Evolutionary conservation across 2,113 vertebrate species (phyloP).

Genomic region (Sylvia atricapilla): DNA sequence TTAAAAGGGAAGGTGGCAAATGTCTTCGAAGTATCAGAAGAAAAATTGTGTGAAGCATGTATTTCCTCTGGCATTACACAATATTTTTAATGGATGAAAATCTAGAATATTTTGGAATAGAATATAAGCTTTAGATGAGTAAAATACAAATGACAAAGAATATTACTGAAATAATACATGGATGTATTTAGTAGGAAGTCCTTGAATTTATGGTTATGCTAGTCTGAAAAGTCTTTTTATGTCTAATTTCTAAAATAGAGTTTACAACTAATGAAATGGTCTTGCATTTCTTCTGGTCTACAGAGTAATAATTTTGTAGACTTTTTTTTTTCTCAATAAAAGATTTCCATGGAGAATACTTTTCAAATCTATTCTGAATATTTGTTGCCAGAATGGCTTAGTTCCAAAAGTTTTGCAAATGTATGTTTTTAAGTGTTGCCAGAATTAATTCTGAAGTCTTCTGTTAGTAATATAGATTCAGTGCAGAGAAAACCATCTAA

Average conservation of each 20-base stretch:
- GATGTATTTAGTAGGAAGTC: not conserved
- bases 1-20: not conserved
- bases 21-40: not conserved
- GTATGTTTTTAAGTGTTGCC: not conserved
- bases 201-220: not conserved
- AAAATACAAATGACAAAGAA: not conserved
- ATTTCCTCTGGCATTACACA: not conserved
- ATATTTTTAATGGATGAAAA: not conserved
- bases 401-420: not conserved
- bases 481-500: not conserved
- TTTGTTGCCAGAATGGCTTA: not conserved
- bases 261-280: not conserved
- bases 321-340: not conserved
- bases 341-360: not conserved
- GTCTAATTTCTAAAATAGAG: not conserved
- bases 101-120: not conserved
- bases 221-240: not conserved
- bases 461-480: not conserved
- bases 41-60: not conserved
- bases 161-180: not conserved
- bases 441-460: not conserved
- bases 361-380: not conserved
- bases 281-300: not conserved
- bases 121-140: not conserved
- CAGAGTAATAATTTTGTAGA: not conserved